Conservation (phyloP, 2,797 vertebrate genomes). For the Apodemus agrarius region DNA sequence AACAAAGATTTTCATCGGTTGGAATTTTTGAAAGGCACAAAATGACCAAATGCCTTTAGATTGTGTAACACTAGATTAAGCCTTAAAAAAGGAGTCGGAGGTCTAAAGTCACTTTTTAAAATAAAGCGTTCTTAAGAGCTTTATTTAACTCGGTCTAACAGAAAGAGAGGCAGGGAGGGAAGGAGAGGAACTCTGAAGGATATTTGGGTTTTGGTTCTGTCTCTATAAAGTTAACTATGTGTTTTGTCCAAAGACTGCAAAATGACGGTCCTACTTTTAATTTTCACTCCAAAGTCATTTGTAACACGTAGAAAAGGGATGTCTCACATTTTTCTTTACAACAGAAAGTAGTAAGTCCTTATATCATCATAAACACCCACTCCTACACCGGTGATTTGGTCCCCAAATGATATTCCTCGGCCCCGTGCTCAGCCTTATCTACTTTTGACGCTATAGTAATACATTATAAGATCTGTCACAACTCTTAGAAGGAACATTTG, state of each 20-base stretch:
- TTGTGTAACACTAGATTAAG: slow-evolving; percentile 52
- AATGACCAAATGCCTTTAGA: slow-evolving; percentile 74
- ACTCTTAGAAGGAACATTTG: slow-evolving; percentile 63
- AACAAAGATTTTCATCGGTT: slow-evolving; percentile 58
- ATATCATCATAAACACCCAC: neutral
- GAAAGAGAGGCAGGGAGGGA: slow-evolving; percentile 41
- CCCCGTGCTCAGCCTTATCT: neutral
- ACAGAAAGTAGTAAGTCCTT: neutral
- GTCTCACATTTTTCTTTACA: neutral
- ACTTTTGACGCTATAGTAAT: slow-evolving; percentile 31
- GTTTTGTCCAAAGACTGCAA: slow-evolving; percentile 19
- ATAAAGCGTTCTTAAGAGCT: slow-evolving; percentile 67
- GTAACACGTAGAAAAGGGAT: slow-evolving; percentile 58
- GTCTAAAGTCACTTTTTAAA: neutral
- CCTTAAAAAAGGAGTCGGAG: slow-evolving; percentile 75
- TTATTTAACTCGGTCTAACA: slow-evolving; percentile 65
- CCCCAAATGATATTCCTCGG: neutral
- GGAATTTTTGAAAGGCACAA: slow-evolving; percentile 74
- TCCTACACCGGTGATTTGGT: neutral
- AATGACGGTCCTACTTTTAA: slow-evolving; percentile 28
- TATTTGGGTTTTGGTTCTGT: slow-evolving; percentile 48
- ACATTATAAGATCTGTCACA: neutral
- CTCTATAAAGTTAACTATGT: slow-evolving; percentile 33
- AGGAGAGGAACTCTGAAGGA: slow-evolving; percentile 41
- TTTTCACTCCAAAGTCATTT: slow-evolving; percentile 75